Conservation (phyloP, 2,888 invertebrate genomes). For the Elysia crispata region DNA sequence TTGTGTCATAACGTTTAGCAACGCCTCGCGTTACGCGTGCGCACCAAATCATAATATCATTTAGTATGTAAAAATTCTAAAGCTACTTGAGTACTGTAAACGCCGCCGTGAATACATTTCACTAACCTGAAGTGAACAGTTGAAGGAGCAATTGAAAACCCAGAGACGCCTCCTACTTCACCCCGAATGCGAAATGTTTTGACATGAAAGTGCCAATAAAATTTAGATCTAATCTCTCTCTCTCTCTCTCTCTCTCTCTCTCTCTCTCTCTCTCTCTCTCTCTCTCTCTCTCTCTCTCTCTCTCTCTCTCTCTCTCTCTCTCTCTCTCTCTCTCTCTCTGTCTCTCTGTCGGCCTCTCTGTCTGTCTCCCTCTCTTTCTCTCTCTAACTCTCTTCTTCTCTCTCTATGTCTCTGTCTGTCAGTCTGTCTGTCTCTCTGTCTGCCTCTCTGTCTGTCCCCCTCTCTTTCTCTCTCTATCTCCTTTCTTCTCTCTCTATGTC, state of each 20-base stretch:
- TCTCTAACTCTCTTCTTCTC: no score
- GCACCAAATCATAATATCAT: no score
- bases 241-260: no score
- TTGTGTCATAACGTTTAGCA: no score
- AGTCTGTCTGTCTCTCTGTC: no score
- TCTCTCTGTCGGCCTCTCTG: not conserved
- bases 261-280: not conserved
- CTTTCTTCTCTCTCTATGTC: not conserved
- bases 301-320: not conserved
- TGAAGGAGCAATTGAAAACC: not conserved
- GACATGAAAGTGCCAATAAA: not conserved
- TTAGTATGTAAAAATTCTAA: not conserved
- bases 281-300: slow-evolving; percentile 20
- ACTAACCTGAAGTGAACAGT: not conserved
- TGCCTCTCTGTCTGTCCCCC: no score
- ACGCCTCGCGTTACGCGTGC: no score
- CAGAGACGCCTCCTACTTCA: no score
- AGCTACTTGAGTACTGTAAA: not conserved
- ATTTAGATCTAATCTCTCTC: no score
- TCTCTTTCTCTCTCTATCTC: not conserved
- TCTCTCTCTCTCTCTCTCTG: slow-evolving; percentile 20
- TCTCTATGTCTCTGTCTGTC: no score
- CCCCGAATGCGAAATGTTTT: not conserved
- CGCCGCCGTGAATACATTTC: no score
- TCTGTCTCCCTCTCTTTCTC: no score